Evolutionary conservation across 2,888 invertebrate genomes (phyloP), one percentile per base, ranked within the genome.

Genomic region (Cacoxenus indagator): DNA sequence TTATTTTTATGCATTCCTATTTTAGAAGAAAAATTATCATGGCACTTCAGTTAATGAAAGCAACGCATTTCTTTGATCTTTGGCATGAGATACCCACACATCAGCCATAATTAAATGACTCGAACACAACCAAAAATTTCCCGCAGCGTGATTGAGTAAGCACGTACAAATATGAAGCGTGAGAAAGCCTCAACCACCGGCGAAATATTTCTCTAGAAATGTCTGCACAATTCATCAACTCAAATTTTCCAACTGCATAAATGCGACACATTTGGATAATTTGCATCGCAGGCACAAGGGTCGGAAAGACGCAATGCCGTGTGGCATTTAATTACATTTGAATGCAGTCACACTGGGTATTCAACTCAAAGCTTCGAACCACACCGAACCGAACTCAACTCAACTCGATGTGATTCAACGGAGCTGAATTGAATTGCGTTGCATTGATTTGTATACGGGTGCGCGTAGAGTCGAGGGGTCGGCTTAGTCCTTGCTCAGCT

Each of bases 261-360:
- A 71, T 73, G 45, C 79, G 67, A 76, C 73, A 75, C 72, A 82
- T 79, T 82, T 82, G 72, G 74, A 77, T 78, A 71, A 74, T 73
- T 74, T 75, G 37, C 5, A 37, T 11, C 37, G 37, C 37, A n/a
- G n/a, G n/a, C n/a, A n/a, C n/a, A n/a, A n/a, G n/a, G n/a, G n/a
- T n/a, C n/a, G n/a, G n/a, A n/a, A n/a, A n/a, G n/a, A n/a, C n/a
- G n/a, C n/a, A n/a, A n/a, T n/a, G n/a, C n/a, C n/a, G 70, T 59
- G 70, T 65, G 71, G 73, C 74, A 77, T 78, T 80, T 82, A 83
- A 82, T 82, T 82, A 75, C 81, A 82, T 77, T 81, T 81, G 75
- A 78, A 82, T 82, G 78, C 77, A 75, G 77, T 73, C 69, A 64
- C 72, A 69, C 67, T 72, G 71, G 69, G 2, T 9, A 6, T 6